Base-by-base conservation (phyloP, 2,113 vertebrate genomes). In the Phasianus colchicus region DNA sequence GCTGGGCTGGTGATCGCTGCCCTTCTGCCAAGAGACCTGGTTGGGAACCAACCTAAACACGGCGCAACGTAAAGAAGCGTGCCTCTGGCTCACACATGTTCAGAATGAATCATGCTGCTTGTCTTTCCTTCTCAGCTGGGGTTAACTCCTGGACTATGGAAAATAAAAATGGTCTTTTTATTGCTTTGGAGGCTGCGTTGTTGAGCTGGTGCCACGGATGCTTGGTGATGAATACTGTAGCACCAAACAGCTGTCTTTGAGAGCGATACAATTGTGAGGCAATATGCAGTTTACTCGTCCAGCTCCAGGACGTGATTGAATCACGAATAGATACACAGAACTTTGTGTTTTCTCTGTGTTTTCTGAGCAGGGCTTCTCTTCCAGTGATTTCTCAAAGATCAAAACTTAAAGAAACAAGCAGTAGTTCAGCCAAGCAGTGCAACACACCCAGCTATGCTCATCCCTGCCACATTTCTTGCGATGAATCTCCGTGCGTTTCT, bases 51-150 rank as follows among this genome's bases (percentile, higher is more conserved):
- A 8, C 79, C 88, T 30, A 48, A 95, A 27, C 52, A 30, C 67
- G 40, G 66, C 55, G 30, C 32, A 11, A 19, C 3, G 73, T 30
- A 34, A 89, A 95, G 95, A 30, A 48, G 71, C 15, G 13, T 22
- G 85, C 54, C 88, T 91, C 83, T 90, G 76, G 85, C 80, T 92
- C 43, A 2, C 90, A 97, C 94, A 95, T 88, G 85, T 70, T 88
- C 54, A 5, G 9, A 71, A 63, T 81, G 92, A 92, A 95, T 95
- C 82, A 6, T 1, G 15, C 95, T 92, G 63, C 80, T 95, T 75
- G 63, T 92, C 92, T 90, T 73, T 40, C 16, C 75, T 54, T 77
- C 93, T 94, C 92, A 76, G 93, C 95, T 91, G 89, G 87, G 87
- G 40, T 91, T 60, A 61, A 94, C 81, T 77, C 50, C 78, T 79